Evolutionary conservation across 2,113 vertebrate species (phyloP), one percentile per base, ranked within the genome.

Genomic region (Pycnonotus jocosus): DNA sequence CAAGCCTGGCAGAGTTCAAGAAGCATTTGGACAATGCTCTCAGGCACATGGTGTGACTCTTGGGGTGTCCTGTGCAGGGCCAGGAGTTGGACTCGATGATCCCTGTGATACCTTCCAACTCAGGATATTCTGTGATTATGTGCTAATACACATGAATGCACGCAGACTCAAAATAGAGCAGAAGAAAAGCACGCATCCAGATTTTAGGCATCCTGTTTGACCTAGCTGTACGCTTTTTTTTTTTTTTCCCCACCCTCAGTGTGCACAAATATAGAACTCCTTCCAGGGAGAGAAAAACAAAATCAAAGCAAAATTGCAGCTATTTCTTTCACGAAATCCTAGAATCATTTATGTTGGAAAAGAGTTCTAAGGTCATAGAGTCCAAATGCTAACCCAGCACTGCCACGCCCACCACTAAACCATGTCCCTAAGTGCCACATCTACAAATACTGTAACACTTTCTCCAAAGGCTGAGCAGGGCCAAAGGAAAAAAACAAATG

Each of bases 71-170:
- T 27, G 8, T 19, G 17, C 30, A 40, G n/a, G 12, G 13, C 3
- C 40, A 68, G 30, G 45, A 60, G 24, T 0, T 31, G 54, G 9
- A 61, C 8, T 54, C 1, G 0, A 5, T 9, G n/a, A 54, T 76
- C 48, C 11, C 27, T 40, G 21, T 21, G 45, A 2, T 38, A 1
- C 38, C 16, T 74, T 47, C n/a, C 30, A 68, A 15, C 44, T 51
- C 47, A 54, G 47, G 12, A 31, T 60, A 40, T 22, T 82, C 24
- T 47, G 9, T 30, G 53, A 53, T 35, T 65, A 8, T 65, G 27
- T 35, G 23, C 20, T 47, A 21, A 58, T 10, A 48, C 16, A 74
- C 14, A 10, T 11, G 15, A 44, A 18, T 15, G 12, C 16, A 28
- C 6, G 16, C 4, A 40, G 15, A 44, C n/a, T 33, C 13, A 38